Evolutionary conservation across 2,797 vertebrate genomes (phyloP).

Genomic region (Rhabdomys pumilio): DNA sequence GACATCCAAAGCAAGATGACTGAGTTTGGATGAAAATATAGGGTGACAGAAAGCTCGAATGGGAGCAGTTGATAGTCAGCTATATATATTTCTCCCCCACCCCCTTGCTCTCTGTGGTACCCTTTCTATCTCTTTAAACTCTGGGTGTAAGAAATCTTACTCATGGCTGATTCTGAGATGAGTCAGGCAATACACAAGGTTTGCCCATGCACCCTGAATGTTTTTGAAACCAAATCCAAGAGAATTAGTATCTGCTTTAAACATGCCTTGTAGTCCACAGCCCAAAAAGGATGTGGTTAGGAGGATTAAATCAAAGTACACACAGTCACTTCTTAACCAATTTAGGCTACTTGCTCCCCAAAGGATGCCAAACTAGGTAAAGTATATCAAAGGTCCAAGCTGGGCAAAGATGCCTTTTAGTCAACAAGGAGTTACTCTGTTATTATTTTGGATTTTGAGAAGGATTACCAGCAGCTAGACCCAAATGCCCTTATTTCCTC

Average conservation of each 20-base stretch:
- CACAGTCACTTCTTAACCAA: neutral
- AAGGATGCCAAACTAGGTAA: slow-evolving; percentile 46
- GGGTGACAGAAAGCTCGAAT: neutral
- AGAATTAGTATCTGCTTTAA: neutral
- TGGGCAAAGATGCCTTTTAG: slow-evolving; percentile 43
- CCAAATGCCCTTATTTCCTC: neutral
- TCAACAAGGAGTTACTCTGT: neutral
- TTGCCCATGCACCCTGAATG: neutral
- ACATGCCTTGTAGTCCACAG: slow-evolving; percentile 12
- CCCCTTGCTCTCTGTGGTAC: neutral
- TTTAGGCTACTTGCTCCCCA: slow-evolving; percentile 31
- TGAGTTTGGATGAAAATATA: neutral
- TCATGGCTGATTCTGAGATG: neutral
- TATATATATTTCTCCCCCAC: rapidly evolving
- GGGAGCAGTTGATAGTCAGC: neutral
- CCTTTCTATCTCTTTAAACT: neutral
- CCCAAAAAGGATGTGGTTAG: neutral
- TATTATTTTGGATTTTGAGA: slow-evolving; percentile 58
- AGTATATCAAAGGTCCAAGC: neutral
- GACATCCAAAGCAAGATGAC: neutral
- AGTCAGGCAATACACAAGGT: neutral
- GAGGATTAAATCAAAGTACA: slow-evolving; percentile 10
- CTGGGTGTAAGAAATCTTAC: neutral
- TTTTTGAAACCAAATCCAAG: neutral
- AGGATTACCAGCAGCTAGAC: neutral